These are phyloP conservation scores for Apus apus DNA, from an alignment of 2,113 vertebrate species.

Conservation along the genomic window DNA sequence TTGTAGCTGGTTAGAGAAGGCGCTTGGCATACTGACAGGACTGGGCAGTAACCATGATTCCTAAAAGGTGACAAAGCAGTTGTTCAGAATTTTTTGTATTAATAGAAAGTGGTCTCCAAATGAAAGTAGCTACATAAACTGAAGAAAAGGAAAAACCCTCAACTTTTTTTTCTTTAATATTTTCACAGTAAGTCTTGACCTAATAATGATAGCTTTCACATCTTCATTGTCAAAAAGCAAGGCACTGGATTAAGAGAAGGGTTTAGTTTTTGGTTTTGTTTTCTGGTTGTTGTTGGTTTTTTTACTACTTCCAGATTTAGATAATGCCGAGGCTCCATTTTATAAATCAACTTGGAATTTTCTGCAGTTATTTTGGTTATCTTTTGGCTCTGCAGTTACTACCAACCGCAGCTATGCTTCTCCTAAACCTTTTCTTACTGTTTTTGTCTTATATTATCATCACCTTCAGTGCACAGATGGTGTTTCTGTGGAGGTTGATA, in stretches of 20 bases:
- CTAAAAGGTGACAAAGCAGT: background rate
- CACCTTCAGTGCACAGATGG: background rate
- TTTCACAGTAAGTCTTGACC: background rate
- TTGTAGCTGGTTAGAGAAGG: background rate
- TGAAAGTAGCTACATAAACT: background rate
- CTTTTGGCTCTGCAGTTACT: background rate
- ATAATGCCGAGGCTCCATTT: background rate
- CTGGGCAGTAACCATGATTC: background rate
- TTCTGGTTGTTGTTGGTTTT: no score
- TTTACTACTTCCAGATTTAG: background rate
- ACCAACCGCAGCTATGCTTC: background rate
- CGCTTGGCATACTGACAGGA: background rate
- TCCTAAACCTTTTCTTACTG: background rate
- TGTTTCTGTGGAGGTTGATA: background rate
- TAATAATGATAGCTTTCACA: background rate
- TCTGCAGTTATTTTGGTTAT: background rate
- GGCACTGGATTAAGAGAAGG: background rate
- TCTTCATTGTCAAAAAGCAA: background rate
- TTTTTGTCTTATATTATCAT: background rate
- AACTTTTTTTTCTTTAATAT: background rate
- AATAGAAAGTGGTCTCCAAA: background rate
- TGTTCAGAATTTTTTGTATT: background rate
- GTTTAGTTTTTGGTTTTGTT: background rate
- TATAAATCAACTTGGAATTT: background rate
- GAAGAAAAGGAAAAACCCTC: background rate